Evolutionary conservation across 1,140 invertebrate genomes (phyloP).

Genomic region (Oncopodura yosiiana): DNA sequence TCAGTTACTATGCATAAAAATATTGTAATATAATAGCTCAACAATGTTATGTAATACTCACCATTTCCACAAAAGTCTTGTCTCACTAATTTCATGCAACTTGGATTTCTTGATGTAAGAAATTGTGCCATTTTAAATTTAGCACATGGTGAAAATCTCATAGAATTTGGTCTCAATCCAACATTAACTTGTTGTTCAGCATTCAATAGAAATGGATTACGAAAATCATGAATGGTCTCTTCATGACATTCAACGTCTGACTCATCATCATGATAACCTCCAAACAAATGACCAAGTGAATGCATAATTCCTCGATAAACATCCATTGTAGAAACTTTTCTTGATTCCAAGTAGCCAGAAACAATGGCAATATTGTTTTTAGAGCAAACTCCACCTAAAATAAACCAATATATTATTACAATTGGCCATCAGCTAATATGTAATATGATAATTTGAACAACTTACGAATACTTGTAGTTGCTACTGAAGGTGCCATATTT

Average conservation of each 20-base stretch:
- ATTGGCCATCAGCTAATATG: no score
- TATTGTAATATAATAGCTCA: no score
- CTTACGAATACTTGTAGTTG: conserved; percentile 9
- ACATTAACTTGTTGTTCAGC: conserved; percentile 4
- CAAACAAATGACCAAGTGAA: conserved; percentile 17
- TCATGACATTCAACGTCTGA: background rate
- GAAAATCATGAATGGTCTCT: background rate
- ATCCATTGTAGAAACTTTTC: conserved; percentile 13
- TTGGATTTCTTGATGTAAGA: background rate
- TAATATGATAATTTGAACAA: background rate
- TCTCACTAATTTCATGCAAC: conserved; percentile 1
- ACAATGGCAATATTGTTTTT: conserved; percentile 6
- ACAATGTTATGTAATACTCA: no score
- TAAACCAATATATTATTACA: no score
- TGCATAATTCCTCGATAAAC: conserved; percentile 20
- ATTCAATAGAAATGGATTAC: conserved; percentile 11
- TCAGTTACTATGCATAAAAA: no score
- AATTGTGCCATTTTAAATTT: conserved; percentile 17
- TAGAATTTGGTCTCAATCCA: conserved; percentile 14
- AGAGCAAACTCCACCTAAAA: background rate
- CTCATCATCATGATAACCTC: conserved; percentile 3
- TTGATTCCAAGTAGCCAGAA: conserved; percentile 8
- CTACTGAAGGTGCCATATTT: conserved; percentile 15
- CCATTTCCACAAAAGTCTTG: conserved; percentile 22
- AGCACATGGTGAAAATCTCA: conserved; percentile 14